phyloP scores from a whole-genome alignment of 2,113 vertebrate species.

The Perca fluviatilis region DNA sequence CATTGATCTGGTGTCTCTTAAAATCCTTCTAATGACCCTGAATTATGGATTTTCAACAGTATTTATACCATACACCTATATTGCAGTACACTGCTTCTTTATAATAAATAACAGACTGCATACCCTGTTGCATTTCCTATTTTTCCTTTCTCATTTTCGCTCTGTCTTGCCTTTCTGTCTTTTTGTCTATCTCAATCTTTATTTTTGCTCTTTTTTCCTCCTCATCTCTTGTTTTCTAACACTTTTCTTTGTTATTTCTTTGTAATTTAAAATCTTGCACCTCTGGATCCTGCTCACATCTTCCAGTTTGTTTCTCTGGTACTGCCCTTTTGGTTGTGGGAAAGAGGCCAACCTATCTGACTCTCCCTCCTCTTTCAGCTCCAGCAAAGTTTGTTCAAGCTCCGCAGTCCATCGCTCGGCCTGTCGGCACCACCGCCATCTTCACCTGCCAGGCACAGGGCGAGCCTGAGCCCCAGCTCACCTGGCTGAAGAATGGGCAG shows the following conservation, averaged over 20 bases:
- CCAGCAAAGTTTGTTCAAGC: slow-evolving; percentile 96
- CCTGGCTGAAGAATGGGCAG: slow-evolving; percentile 97
- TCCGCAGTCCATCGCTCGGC: slow-evolving; percentile 95
- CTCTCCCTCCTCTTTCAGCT: slow-evolving; percentile 79
- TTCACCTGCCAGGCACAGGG: slow-evolving; percentile 97
- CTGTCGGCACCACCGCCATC: slow-evolving; percentile 94
- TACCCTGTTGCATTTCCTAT: neutral
- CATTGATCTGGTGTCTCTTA: slow-evolving; percentile 42
- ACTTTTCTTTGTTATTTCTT: neutral
- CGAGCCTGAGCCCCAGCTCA: slow-evolving; percentile 93
- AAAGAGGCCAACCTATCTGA: neutral
- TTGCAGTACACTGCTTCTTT: neutral
- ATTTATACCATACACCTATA: slow-evolving; percentile 13
- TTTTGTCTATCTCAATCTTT: neutral
- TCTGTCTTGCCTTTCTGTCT: neutral
- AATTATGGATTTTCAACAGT: slow-evolving; percentile 37
- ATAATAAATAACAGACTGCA: neutral
- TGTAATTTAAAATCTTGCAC: neutral
- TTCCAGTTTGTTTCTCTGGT: neutral
- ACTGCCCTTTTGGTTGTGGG: neutral
- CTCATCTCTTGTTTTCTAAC: neutral
- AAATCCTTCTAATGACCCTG: slow-evolving; percentile 43
- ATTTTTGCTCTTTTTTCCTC: neutral
- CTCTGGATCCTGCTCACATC: neutral
- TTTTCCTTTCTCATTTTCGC: neutral